Base-by-base conservation (phyloP, 2,113 vertebrate genomes). In the Corythornis cristatus region DNA sequence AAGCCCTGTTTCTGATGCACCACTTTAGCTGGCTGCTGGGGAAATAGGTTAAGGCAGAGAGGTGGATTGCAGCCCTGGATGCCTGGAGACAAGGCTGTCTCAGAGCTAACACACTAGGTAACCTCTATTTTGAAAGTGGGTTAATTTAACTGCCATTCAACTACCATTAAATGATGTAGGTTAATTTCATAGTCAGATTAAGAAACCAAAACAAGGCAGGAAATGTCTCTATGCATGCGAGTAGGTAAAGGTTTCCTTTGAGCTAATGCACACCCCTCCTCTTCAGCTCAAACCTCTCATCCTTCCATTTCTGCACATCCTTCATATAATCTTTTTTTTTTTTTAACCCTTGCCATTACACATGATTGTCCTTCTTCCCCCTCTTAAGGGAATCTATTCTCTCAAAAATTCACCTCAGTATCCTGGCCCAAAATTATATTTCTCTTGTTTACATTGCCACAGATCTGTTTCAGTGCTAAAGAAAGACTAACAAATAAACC, bases 91-190 rank as follows among this genome's bases (percentile, higher is more conserved):
- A 9, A 79, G 82, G 40, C 66, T 71, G 93, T 62, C 91, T 90
- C 95, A 70, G 79, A 91, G 93, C 87, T 91, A 89, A 91, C 0
- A n/a, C 89, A 62, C 75, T 90, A 73, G 91, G 90, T 90, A 94
- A 90, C 91, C 82, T 92, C 89, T 95, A 22, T 94, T 96, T 95
- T 92, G 93, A 94, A 96, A 96, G 93, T 96, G 94, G 95, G 96
- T 96, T 95, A 95, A 96, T 95, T 93, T 89, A 93, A 71, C 91
- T 93, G 95, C 89, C 89, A 84, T 57, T 95, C 95, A 92, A 66
- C 84, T 51, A 84, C 87, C 79, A 58, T 62, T 83, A 96, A 91
- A 89, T 50, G 87, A 92, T 83, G 75, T 66, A 91, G 94, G 93
- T 93, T 95, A 96, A 96, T 96, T 93, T 92, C 80, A 85, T 74